Base-by-base conservation (phyloP, 1,140 invertebrate species). In the Drosophila ficusphila region DNA sequence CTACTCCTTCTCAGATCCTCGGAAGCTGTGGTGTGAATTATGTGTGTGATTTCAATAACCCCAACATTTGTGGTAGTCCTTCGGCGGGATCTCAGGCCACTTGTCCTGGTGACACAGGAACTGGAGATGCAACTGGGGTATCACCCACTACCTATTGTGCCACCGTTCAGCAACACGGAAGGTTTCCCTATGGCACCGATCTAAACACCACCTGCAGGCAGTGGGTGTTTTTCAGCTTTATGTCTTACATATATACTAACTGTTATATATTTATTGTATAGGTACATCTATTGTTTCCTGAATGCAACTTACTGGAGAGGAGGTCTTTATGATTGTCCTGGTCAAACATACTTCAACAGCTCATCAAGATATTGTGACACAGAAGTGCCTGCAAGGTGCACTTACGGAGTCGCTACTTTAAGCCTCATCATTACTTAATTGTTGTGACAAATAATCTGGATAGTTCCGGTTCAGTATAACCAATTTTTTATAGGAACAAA, bases 291-390 rank as follows among this genome's bases (percentile, higher is more conserved):
- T n/a, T 77, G 75, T n/a, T 41, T 38, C 4, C 3, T 44, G 11
- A 57, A 16, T 29, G 3, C 1, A 0, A 8, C 0, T 11, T 9
- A 6, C 2, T 78, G 68, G 68, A 25, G 19, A 0, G 74, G 76
- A 25, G 29, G 18, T 0, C 47, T 78, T 27, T 72, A 78, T 25
- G 1, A 19, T n/a, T 78, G 79, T 23, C 79, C 79, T 4, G 70
- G 70, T 0, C 11, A 9, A 1, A 83, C 79, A 0, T 83, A 85
- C 9, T 83, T 71, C 34, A 41, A 83, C 4, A 38, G 75, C 41
- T 39, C 53, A 2, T 2, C 44, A 0, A 5, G 8, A 0, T 4
- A 33, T 3, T 83, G 79, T 18, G 68, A 41, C 23, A 9, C 33
- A 2, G 39, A 18, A 2, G n/a, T 85, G 2, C 79, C 79, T 0